Conservation (phyloP, 2,113 vertebrate genomes). For the Campylomormyrus numenius region DNA sequence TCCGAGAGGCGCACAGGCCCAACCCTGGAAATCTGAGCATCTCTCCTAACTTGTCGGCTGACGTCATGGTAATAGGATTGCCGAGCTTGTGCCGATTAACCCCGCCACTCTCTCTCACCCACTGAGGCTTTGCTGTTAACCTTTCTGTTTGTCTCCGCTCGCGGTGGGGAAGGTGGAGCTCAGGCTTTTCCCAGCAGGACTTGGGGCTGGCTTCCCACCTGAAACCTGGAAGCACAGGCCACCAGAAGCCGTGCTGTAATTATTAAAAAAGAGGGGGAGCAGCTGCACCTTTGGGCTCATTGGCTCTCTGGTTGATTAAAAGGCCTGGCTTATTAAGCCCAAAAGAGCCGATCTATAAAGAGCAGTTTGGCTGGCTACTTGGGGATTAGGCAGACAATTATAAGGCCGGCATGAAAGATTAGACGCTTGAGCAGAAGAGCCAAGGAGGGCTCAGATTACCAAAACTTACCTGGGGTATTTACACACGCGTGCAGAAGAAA, state of each 20-base stretch:
- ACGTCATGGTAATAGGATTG: slow-evolving; percentile 55
- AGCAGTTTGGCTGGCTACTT: neutral
- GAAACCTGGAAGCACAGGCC: neutral
- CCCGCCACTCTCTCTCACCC: slow-evolving; percentile 31
- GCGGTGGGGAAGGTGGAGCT: neutral
- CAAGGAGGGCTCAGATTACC: neutral
- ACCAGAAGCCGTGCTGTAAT: neutral
- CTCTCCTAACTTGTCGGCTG: slow-evolving; percentile 34
- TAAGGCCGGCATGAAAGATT: neutral
- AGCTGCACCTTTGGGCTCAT: neutral
- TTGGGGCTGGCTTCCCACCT: neutral
- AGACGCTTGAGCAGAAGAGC: neutral
- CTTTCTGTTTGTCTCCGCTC: neutral
- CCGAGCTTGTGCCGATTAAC: slow-evolving; percentile 50
- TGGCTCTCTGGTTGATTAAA: neutral
- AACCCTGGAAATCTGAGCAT: neutral
- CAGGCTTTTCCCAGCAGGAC: slow-evolving; percentile 6
- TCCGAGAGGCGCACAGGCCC: neutral
- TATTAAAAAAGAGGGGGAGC: neutral
- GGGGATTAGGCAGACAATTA: neutral
- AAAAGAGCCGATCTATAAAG: neutral
- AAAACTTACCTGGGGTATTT: neutral
- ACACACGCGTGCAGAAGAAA: neutral
- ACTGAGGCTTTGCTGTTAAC: slow-evolving; percentile 7
- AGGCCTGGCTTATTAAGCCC: neutral